A percentile compares a stretch with the other conserved stretches of the same genome.
Evolutionary conservation across 2,797 vertebrate species (phyloP).

Genomic region (Leptodactylus fallax): DNA sequence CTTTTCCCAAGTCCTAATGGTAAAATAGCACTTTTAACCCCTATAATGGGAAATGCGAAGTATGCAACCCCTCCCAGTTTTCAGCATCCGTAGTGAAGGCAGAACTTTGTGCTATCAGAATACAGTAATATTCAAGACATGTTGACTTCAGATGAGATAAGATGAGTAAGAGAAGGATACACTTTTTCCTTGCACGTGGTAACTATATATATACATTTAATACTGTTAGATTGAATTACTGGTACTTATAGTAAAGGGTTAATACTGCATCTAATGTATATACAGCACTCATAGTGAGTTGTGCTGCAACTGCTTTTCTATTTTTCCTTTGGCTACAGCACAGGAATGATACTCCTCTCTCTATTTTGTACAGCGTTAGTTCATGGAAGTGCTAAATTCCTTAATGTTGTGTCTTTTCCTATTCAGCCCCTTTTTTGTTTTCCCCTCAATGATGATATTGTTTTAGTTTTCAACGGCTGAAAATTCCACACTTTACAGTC

Average conservation of each 20-base stretch:
- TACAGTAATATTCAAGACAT: no score
- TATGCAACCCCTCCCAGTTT: no score
- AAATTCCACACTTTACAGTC: conserved; percentile 50
- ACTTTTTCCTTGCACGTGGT: no score
- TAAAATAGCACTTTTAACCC: no score
- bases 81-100: no score
- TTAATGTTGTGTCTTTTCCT: conserved; percentile 10
- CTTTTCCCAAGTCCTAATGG: no score
- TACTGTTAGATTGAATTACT: no score
- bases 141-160: no score
- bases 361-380: neutral
- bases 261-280: neutral
- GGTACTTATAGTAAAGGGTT: neutral
- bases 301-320: neutral
- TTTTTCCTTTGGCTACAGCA: neutral
- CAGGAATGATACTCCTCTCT: neutral
- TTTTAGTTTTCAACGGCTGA: conserved; percentile 44
- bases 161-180: neutral
- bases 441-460: conserved; percentile 39
- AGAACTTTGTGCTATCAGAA: no score
- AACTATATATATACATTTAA: no score
- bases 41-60: no score
- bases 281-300: neutral
- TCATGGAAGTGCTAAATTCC: conserved; percentile 31
- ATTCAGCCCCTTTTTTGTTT: neutral